These are phyloP conservation scores for Odontamblyopus lacepedii DNA, from an alignment of 2,797 vertebrate species.

Conservation along the genomic window DNA sequence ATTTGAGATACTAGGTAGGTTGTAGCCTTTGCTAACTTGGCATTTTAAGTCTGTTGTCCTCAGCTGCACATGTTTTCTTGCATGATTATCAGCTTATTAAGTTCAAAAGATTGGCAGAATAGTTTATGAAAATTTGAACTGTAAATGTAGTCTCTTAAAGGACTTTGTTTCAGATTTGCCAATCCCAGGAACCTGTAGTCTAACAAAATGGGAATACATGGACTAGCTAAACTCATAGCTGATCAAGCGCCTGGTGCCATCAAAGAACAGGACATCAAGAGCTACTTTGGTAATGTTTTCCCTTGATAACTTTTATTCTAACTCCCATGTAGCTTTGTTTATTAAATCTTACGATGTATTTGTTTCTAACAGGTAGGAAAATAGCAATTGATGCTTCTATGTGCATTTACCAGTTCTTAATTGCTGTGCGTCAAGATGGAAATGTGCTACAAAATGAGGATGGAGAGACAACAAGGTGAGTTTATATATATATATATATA, in stretches of 20 bases:
- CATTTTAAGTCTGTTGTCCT: background rate
- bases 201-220: constrained; percentile 91
- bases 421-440: constrained; percentile 93
- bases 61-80: background rate
- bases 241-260: constrained; percentile 90
- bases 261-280: constrained; percentile 93
- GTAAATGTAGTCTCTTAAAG: background rate
- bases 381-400: constrained; percentile 98
- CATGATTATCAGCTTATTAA: background rate
- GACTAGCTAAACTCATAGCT: constrained; percentile 92
- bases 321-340: background rate
- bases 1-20: background rate
- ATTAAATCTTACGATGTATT: background rate
- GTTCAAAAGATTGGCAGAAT: background rate
- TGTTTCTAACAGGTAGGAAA: constrained; percentile 80
- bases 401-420: constrained; percentile 99
- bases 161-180: constrained; percentile 17
- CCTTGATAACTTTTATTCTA: background rate
- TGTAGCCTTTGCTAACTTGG: background rate
- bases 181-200: constrained; percentile 21
- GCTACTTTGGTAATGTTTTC: constrained; percentile 82
- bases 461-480: constrained; percentile 90
- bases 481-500: too few relatives aligned
- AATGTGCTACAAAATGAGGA: constrained; percentile 92
- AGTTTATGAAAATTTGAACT: background rate